These are phyloP conservation scores for Solenodon paradoxus DNA, from an alignment of 2,113 vertebrate genomes.

Conservation along the genomic window DNA sequence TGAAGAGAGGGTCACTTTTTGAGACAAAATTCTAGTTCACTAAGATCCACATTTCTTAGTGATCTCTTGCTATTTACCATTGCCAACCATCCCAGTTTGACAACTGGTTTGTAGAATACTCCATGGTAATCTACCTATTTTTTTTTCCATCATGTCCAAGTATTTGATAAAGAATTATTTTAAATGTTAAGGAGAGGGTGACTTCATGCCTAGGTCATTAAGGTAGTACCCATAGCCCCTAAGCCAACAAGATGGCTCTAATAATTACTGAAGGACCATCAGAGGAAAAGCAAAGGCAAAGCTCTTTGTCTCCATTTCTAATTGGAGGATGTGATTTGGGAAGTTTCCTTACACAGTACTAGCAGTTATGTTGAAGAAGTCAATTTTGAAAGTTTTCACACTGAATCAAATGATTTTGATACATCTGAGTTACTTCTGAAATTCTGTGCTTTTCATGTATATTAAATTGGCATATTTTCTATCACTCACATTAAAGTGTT, in stretches of 20 bases:
- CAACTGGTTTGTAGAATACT: not conserved
- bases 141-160: not conserved
- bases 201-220: not conserved
- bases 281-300: not conserved
- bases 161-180: not conserved
- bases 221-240: not conserved
- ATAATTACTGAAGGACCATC: not conserved
- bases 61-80: not conserved
- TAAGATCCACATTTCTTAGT: not conserved
- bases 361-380: not conserved
- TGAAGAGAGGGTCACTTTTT: not conserved
- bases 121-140: not conserved
- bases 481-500: not conserved
- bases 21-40: not conserved
- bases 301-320: not conserved
- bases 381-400: constrained; percentile 30
- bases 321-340: not conserved
- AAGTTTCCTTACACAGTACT: not conserved
- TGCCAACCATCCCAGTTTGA: not conserved
- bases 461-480: not conserved
- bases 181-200: not conserved
- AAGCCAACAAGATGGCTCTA: not conserved
- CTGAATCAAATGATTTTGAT: constrained; percentile 13
- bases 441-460: not conserved
- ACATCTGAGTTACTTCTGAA: not conserved